Evolutionary conservation across 1,140 invertebrate species (phyloP).

Genomic region (Tribolium castaneum): DNA sequence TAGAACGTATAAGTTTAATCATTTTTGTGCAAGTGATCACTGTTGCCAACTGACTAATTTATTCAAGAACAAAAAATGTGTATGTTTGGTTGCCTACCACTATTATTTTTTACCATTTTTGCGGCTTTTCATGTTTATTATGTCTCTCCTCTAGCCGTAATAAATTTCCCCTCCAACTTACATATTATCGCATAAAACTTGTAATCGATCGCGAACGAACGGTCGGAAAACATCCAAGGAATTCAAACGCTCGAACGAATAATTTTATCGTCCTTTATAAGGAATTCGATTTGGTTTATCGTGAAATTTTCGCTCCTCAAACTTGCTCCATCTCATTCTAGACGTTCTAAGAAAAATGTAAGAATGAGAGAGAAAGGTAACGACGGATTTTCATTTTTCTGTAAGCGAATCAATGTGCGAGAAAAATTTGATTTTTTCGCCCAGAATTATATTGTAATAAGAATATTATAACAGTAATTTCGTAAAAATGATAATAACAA

Average conservation of each 20-base stretch:
- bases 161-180: background rate
- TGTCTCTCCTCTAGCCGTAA: background rate
- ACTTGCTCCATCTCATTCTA: slow-evolving; percentile 34
- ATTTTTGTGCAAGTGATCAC: no score
- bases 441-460: no score
- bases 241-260: slow-evolving; percentile 45
- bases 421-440: background rate
- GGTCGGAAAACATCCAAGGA: slow-evolving; percentile 43
- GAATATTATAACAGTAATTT: no score
- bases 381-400: background rate
- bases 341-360: background rate
- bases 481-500: no score
- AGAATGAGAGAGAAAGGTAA: slow-evolving; percentile 9
- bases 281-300: slow-evolving; percentile 38
- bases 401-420: background rate
- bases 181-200: background rate
- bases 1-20: no score
- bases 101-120: no score
- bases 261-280: slow-evolving; percentile 43
- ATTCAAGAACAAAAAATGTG: no score
- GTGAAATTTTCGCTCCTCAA: slow-evolving; percentile 1
- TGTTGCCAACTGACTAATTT: no score
- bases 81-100: background rate
- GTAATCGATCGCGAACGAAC: slow-evolving; percentile 17
- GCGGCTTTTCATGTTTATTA: background rate